A percentile compares a stretch with the other conserved stretches of the same genome.
These are phyloP conservation scores for Temnothorax unifasciatus DNA, from an alignment of 2,888 invertebrate species.

Conservation along the genomic window DNA sequence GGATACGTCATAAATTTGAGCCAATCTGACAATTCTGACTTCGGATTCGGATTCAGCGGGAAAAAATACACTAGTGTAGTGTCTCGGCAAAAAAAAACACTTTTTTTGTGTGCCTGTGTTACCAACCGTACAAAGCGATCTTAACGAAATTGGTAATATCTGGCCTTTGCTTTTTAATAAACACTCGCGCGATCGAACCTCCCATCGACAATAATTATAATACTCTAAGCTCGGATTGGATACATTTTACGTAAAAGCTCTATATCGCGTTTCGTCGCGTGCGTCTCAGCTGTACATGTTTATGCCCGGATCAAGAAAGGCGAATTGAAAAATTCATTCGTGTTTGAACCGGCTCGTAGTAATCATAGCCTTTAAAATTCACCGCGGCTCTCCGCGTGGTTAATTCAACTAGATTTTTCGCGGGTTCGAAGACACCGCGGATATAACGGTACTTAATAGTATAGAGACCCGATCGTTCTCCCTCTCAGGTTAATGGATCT, in stretches of 20 bases:
- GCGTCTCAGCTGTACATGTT: background rate
- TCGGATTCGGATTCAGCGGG: too few species aligned
- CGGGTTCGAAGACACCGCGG: constrained; percentile 49
- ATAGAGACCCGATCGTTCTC: constrained; percentile 56
- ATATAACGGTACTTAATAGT: constrained; percentile 58
- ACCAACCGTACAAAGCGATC: background rate
- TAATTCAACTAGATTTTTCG: constrained; percentile 56
- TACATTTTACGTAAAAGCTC: constrained; percentile 22
- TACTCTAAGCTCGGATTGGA: background rate
- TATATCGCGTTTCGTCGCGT: constrained; percentile 38
- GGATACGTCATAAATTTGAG: too few species aligned
- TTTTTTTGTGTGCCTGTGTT: too few species aligned
- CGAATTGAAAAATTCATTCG: constrained; percentile 48
- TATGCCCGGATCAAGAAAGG: constrained; percentile 35
- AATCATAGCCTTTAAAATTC: constrained; percentile 55
- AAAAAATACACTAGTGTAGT: too few species aligned
- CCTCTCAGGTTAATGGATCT: constrained; percentile 55
- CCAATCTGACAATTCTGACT: too few species aligned
- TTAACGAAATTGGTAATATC: constrained; percentile 1
- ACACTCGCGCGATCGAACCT: background rate
- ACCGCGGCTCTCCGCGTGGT: constrained; percentile 46
- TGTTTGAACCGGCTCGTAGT: constrained; percentile 43
- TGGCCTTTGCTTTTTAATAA: background rate
- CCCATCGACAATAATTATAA: constrained; percentile 34
- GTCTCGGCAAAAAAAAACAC: too few species aligned